Evolutionary conservation across 2,797 vertebrate genomes (phyloP).

Genomic region (Podarcis siculus): DNA sequence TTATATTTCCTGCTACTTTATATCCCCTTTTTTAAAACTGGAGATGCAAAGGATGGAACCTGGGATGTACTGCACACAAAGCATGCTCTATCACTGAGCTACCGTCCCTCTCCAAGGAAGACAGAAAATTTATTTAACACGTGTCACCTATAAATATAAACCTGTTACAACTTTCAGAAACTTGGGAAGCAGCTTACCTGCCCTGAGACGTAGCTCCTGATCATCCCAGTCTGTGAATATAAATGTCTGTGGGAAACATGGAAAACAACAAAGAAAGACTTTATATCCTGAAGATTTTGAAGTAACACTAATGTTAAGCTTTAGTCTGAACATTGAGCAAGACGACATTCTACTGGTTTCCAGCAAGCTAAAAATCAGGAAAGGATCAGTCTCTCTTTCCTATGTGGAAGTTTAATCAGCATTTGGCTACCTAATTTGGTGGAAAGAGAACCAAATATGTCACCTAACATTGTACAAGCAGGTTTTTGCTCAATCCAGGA

Average conservation of each 20-base stretch:
- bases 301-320: not conserved
- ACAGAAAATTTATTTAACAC: not conserved
- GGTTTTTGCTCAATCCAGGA: not conserved
- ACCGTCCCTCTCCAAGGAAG: not conserved
- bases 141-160: not conserved
- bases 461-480: not conserved
- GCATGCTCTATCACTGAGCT: no score
- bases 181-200: slow-evolving; percentile 76
- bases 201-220: slow-evolving; percentile 82
- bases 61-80: not conserved
- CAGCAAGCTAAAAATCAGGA: not conserved
- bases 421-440: not conserved
- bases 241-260: slow-evolving; percentile 84
- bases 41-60: not conserved
- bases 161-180: not conserved
- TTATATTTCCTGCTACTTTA: not conserved
- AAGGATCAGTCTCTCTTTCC: not conserved
- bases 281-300: slow-evolving; percentile 16
- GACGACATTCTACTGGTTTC: not conserved
- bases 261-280: not conserved
- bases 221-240: slow-evolving; percentile 96
- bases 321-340: not conserved
- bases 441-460: not conserved
- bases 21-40: not conserved
- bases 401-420: not conserved